phyloP scores from a whole-genome alignment of 2,113 vertebrate genomes.

The Motacilla alba region DNA sequence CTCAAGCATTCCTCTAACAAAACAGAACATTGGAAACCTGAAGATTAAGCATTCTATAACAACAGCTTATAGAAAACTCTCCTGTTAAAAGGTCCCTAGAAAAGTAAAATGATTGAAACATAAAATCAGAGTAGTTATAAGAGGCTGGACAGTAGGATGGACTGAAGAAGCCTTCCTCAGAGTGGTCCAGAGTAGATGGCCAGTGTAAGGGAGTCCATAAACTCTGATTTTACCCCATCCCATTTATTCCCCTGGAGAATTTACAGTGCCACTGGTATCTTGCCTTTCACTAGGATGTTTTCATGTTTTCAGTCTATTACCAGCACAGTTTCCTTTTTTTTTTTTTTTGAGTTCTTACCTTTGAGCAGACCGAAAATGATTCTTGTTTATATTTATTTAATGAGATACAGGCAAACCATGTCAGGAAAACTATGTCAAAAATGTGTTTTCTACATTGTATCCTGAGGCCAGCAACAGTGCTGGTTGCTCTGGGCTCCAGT shows the following conservation, averaged over 20 bases:
- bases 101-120: not conserved
- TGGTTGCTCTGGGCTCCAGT: not conserved
- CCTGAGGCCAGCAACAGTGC: not conserved
- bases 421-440: not conserved
- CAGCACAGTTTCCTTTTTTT: not conserved
- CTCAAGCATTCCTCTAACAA: not conserved
- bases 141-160: not conserved
- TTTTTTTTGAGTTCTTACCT: not conserved
- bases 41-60: not conserved
- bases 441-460: not conserved
- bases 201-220: rapidly evolving
- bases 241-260: not conserved
- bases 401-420: not conserved
- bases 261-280: not conserved
- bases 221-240: not conserved
- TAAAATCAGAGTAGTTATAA: not conserved
- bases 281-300: not conserved
- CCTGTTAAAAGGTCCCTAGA: not conserved
- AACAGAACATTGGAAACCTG: not conserved
- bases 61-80: not conserved
- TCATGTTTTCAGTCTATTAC: not conserved
- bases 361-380: not conserved
- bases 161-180: not conserved
- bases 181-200: not conserved
- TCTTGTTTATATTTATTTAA: not conserved